These are phyloP conservation scores for Kryptolebias ocellatus DNA, from an alignment of 2,797 vertebrate genomes.

Conservation along the genomic window DNA sequence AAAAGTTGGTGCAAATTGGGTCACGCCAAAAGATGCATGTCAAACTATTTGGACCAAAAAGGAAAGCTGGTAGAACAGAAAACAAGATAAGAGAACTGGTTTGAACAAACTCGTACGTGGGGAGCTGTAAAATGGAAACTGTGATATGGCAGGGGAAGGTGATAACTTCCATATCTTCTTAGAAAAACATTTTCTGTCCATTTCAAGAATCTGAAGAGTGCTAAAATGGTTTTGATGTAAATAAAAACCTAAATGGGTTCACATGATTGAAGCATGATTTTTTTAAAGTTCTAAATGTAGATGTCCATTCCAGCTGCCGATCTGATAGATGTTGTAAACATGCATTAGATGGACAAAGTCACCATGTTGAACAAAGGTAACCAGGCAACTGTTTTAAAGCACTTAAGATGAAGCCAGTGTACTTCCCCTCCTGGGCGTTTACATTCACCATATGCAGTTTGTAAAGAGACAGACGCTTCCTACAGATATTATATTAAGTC, in stretches of 20 bases:
- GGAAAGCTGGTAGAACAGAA: slow-evolving; percentile 68
- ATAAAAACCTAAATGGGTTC: slow-evolving; percentile 2
- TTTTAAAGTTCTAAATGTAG: slow-evolving; percentile 22
- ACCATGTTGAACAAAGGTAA: slow-evolving; percentile 61
- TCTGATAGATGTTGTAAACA: slow-evolving; percentile 35
- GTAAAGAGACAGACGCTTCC: slow-evolving; percentile 58
- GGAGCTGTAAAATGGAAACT: slow-evolving; percentile 30
- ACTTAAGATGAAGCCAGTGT: slow-evolving; percentile 44
- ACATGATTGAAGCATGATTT: slow-evolving; percentile 3
- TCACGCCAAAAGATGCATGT: slow-evolving; percentile 23
- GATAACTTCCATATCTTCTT: slow-evolving; percentile 13
- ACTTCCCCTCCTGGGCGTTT: slow-evolving; percentile 52
- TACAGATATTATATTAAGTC: slow-evolving; percentile 46
- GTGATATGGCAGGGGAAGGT: slow-evolving; percentile 41
- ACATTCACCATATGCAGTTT: slow-evolving; percentile 50
- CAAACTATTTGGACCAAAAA: slow-evolving; percentile 45
- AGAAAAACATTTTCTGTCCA: slow-evolving; percentile 49
- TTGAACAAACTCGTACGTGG: slow-evolving; percentile 31
- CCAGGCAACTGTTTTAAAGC: slow-evolving; percentile 69
- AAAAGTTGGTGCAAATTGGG: slow-evolving; percentile 1
- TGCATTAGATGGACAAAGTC: slow-evolving; percentile 45
- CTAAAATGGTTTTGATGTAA: neutral
- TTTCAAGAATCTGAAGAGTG: slow-evolving; percentile 19
- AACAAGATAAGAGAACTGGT: slow-evolving; percentile 57
- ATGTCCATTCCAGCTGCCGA: slow-evolving; percentile 20